Evolutionary conservation across 2,888 invertebrate genomes (phyloP).

Genomic region (Cybosia mesomella): DNA sequence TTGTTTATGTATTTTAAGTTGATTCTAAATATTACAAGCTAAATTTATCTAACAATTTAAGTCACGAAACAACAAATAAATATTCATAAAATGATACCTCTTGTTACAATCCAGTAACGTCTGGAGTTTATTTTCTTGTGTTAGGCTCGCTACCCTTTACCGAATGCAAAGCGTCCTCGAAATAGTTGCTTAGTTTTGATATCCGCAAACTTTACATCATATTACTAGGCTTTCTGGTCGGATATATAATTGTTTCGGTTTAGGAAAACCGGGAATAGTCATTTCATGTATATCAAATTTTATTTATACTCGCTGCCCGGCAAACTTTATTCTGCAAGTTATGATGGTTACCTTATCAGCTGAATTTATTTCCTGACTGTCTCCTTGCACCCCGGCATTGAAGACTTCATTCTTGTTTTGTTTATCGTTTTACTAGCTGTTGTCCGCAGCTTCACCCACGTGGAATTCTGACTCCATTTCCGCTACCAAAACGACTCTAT

Average conservation of each 20-base stretch:
- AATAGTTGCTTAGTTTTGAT: slow-evolving; percentile 24
- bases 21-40: not conserved
- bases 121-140: slow-evolving; percentile 15
- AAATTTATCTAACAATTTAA: not conserved
- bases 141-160: slow-evolving; percentile 14
- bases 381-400: too few relatives aligned
- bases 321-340: too few relatives aligned
- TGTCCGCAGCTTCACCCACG: too few relatives aligned
- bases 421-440: too few relatives aligned
- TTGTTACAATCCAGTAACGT: slow-evolving; percentile 9
- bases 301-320: not conserved
- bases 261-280: slow-evolving; percentile 5
- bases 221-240: slow-evolving; percentile 10
- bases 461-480: too few relatives aligned
- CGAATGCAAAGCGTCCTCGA: slow-evolving; percentile 17
- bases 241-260: slow-evolving; percentile 11
- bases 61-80: not conserved
- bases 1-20: not conserved
- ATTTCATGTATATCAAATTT: not conserved
- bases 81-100: not conserved
- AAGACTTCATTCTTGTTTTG: too few relatives aligned
- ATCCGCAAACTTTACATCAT: slow-evolving; percentile 19
- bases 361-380: too few relatives aligned
- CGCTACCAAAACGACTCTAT: too few relatives aligned
- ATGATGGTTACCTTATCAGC: too few relatives aligned